These are phyloP conservation scores for Melipona bicolor DNA, from an alignment of 2,888 invertebrate species.

Conservation along the genomic window DNA sequence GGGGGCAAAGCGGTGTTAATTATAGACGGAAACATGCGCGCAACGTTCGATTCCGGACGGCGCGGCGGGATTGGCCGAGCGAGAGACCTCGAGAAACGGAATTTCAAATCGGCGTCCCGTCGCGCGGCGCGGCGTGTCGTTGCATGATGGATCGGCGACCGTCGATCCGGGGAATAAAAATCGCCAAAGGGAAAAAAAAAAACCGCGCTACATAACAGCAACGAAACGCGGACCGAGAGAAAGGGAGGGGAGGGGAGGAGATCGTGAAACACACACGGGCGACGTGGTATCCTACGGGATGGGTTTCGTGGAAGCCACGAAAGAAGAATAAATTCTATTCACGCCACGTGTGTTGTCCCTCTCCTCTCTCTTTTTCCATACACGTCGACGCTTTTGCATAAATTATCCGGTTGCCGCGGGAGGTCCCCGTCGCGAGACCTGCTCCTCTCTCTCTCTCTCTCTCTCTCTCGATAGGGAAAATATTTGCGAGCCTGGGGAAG, in stretches of 20 bases:
- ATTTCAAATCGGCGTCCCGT: conserved; percentile 57
- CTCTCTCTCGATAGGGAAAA: conserved; percentile 51
- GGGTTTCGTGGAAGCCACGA: conserved; percentile 46
- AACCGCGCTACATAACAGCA: not conserved
- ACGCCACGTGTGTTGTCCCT: not conserved
- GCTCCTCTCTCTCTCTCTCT: not conserved
- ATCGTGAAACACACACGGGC: not conserved
- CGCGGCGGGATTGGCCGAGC: not conserved
- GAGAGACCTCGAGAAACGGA: conserved; percentile 33
- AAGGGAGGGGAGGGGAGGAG: not conserved
- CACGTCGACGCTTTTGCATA: conserved; percentile 56
- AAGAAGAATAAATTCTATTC: conserved; percentile 49
- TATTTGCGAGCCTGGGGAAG: conserved; percentile 50
- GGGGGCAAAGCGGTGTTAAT: conserved; percentile 43
- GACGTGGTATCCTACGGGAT: conserved; percentile 13
- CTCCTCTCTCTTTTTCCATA: not conserved
- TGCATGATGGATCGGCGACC: conserved; percentile 56
- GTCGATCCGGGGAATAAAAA: not conserved
- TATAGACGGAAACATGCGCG: conserved; percentile 46
- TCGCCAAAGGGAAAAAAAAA: conserved; percentile 17
- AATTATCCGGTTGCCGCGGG: conserved; percentile 61
- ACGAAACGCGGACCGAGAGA: not conserved
- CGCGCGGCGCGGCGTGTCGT: conserved; percentile 53
- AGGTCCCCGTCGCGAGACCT: conserved; percentile 43
- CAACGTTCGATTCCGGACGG: conserved; percentile 21